A percentile compares a stretch with the other conserved stretches of the same genome.
Evolutionary conservation across 2,797 vertebrate species (phyloP).

Genomic region (Ceyx erithaca): DNA sequence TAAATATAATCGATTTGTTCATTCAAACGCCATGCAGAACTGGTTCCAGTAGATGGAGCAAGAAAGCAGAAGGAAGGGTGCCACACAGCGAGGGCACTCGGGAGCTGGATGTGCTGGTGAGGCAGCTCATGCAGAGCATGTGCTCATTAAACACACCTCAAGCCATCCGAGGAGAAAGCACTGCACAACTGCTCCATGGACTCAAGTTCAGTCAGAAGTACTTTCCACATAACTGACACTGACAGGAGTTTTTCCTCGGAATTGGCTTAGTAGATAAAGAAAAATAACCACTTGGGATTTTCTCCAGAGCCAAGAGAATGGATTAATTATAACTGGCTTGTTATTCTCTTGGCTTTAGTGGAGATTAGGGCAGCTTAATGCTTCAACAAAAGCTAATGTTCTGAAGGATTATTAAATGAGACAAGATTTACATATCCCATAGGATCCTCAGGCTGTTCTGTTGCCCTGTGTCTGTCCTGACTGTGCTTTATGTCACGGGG

Average conservation of each 20-base stretch:
- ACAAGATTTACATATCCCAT: not conserved
- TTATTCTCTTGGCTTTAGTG: constrained; percentile 38
- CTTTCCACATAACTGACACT: not conserved
- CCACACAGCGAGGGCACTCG: not conserved
- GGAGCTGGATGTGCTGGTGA: not conserved
- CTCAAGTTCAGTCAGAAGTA: constrained; percentile 1
- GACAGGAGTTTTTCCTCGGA: constrained; percentile 39
- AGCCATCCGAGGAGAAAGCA: not conserved
- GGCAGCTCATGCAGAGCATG: not conserved
- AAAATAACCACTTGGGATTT: constrained; percentile 46
- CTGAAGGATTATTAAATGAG: constrained; percentile 6
- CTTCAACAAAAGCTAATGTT: constrained; percentile 22
- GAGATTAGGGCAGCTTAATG: constrained; percentile 36
- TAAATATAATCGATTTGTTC: not conserved
- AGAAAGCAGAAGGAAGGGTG: constrained; percentile 43
- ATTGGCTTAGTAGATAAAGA: constrained; percentile 32
- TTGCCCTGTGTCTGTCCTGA: not conserved
- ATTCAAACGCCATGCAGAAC: not conserved
- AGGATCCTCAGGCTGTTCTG: not conserved
- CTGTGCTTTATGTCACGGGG: not conserved
- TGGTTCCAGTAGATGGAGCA: constrained; percentile 58
- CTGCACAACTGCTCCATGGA: not conserved
- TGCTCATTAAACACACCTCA: not conserved
- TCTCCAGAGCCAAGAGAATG: constrained; percentile 15
- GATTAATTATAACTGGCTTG: constrained; percentile 42